Conservation (phyloP, 1,140 invertebrate species). For the Triops longicaudatus region DNA sequence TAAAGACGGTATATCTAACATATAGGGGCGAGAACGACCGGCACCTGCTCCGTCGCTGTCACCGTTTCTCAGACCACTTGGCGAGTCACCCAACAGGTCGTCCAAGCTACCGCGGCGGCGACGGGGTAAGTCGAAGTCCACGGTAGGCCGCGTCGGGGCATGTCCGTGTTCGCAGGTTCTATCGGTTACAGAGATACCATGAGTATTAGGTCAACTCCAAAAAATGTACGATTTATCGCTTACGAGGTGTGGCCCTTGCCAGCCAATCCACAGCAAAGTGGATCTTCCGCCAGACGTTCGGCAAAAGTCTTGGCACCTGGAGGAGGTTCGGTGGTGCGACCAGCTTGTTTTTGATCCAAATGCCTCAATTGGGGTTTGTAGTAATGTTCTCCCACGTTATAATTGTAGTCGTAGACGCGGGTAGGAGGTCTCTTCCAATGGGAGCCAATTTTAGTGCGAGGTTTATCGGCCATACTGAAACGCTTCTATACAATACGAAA, state of each 20-base stretch:
- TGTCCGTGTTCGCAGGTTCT: background rate
- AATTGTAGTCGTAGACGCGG: constrained; percentile 38
- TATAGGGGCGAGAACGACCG: constrained; percentile 19
- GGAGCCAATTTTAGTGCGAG: constrained; percentile 23
- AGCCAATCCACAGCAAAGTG: constrained; percentile 23
- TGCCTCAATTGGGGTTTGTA: constrained; percentile 32
- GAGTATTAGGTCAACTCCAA: background rate
- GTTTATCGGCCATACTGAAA: constrained; percentile 25
- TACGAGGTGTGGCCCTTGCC: constrained; percentile 9
- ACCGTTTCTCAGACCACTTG: background rate
- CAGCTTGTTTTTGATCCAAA: constrained; percentile 28
- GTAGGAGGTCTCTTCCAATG: constrained; percentile 28
- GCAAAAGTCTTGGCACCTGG: constrained; percentile 28
- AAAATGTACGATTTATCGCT: background rate
- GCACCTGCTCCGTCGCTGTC: constrained; percentile 14
- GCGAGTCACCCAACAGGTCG: constrained; percentile 9
- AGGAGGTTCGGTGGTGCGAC: constrained; percentile 18
- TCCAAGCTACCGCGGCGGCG: constrained; percentile 17
- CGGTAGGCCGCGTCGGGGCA: background rate
- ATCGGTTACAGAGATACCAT: background rate
- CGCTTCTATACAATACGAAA: background rate
- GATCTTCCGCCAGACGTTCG: constrained; percentile 25
- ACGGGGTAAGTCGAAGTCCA: constrained; percentile 2
- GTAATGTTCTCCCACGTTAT: constrained; percentile 30
- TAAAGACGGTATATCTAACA: constrained; percentile 23